These are phyloP conservation scores for Cryptocheilus praepositus DNA, from an alignment of 2,888 invertebrate species.

Conservation along the genomic window DNA sequence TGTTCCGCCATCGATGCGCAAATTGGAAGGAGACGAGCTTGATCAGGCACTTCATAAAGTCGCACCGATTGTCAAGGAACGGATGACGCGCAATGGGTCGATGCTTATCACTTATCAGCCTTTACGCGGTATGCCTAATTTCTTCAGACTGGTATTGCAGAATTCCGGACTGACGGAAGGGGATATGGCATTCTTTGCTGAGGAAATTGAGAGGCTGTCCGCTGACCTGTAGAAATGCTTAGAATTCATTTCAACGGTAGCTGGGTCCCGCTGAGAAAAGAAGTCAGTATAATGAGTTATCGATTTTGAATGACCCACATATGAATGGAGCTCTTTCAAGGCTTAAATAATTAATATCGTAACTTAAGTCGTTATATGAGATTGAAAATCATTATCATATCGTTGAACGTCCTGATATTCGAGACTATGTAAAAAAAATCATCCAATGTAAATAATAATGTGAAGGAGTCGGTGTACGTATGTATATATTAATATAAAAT, in stretches of 20 bases:
- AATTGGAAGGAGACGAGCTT: constrained; percentile 67
- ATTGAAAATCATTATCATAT: no score
- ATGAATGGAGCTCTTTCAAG: neutral
- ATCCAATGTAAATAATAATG: constrained; percentile 14
- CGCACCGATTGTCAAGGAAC: constrained; percentile 94
- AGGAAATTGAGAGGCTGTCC: constrained; percentile 91
- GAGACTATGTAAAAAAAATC: neutral
- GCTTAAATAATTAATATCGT: no score
- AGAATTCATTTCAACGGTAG: constrained; percentile 11
- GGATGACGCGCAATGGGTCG: constrained; percentile 95
- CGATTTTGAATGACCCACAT: neutral
- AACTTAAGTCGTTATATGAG: no score
- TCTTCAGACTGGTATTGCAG: constrained; percentile 95
- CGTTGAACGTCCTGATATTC: no score
- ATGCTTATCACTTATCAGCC: constrained; percentile 99
- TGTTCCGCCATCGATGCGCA: constrained; percentile 83
- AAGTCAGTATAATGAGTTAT: neutral
- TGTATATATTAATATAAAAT: constrained; percentile 16
- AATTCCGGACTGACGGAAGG: constrained; percentile 88
- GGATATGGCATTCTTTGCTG: constrained; percentile 91
- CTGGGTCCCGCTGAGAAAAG: neutral
- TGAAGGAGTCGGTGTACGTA: neutral
- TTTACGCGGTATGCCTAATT: constrained; percentile 89
- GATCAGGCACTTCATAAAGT: constrained; percentile 83
- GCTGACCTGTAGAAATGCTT: constrained; percentile 76